Percentiles rank a stretch among this genome's conserved stretches.
phyloP scores from a whole-genome alignment of 2,113 vertebrate genomes.

The Zosterops borbonicus region DNA sequence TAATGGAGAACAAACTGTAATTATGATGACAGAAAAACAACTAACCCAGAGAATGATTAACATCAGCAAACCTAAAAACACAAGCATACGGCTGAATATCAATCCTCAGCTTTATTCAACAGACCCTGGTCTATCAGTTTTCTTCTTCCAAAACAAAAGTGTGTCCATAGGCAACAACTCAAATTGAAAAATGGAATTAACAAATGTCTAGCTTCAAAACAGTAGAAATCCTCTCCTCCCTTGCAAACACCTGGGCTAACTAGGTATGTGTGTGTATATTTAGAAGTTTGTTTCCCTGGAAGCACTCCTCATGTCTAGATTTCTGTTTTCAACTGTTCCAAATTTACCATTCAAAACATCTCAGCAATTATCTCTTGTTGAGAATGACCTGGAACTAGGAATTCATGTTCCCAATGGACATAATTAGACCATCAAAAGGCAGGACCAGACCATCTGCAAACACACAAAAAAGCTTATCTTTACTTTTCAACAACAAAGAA shows the following conservation, averaged over 20 bases:
- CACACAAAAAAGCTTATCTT: background rate
- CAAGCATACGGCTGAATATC: background rate
- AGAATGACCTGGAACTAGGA: background rate
- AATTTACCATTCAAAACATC: background rate
- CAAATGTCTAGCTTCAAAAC: background rate
- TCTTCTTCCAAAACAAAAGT: background rate
- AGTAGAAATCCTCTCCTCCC: background rate
- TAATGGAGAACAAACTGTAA: background rate
- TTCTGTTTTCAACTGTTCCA: background rate
- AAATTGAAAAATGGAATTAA: background rate
- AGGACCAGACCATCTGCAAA: background rate
- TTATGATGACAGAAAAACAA: background rate
- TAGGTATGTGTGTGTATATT: background rate
- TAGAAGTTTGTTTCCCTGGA: background rate
- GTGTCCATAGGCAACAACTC: background rate
- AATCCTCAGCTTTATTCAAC: background rate
- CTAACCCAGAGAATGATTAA: background rate
- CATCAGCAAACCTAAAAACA: background rate
- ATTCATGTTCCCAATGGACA: background rate
- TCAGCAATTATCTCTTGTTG: background rate
- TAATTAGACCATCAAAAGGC: background rate
- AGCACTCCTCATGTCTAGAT: background rate
- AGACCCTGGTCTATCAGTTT: background rate
- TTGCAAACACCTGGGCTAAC: background rate
- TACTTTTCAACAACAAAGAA: background rate